Percentiles rank a stretch among this genome's conserved stretches.
These are phyloP conservation scores for Caenorhabditis tropicalis DNA, from an alignment of 1,140 invertebrate species.

Conservation along the genomic window DNA sequence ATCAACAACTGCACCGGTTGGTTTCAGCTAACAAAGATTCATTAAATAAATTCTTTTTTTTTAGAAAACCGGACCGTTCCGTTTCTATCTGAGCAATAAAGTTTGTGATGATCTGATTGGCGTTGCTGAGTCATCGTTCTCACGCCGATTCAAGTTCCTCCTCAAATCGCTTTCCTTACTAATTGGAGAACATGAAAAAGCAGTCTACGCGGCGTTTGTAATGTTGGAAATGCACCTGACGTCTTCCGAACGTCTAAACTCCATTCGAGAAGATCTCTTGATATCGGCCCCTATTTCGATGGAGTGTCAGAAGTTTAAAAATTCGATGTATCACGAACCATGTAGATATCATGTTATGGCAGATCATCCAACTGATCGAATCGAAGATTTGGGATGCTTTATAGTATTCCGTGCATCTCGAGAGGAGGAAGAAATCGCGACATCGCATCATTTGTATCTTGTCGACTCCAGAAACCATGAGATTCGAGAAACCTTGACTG, in stretches of 20 bases:
- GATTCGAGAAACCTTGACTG: neutral
- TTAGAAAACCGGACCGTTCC: neutral
- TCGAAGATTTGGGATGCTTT: conserved; percentile 1
- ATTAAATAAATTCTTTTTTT: neutral
- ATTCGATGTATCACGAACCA: neutral
- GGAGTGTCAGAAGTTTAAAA: neutral
- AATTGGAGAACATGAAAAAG: neutral
- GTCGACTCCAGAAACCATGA: neutral
- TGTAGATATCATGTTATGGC: neutral
- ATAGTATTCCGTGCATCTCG: too few relatives aligned
- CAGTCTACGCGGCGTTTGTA: neutral
- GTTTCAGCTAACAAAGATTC: neutral
- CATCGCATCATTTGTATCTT: neutral
- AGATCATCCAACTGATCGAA: neutral
- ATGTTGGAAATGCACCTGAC: conserved; percentile 22
- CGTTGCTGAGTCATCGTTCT: neutral
- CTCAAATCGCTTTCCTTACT: neutral
- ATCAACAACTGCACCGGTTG: neutral
- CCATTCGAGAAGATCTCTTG: neutral
- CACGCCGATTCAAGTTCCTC: neutral
- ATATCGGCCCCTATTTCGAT: neutral
- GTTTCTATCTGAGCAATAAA: conserved; percentile 5
- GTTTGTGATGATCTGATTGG: neutral
- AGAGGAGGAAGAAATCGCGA: neutral
- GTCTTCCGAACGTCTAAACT: neutral